Conservation (phyloP, 1,140 invertebrate species). For the Trigoniulus corallinus region DNA sequence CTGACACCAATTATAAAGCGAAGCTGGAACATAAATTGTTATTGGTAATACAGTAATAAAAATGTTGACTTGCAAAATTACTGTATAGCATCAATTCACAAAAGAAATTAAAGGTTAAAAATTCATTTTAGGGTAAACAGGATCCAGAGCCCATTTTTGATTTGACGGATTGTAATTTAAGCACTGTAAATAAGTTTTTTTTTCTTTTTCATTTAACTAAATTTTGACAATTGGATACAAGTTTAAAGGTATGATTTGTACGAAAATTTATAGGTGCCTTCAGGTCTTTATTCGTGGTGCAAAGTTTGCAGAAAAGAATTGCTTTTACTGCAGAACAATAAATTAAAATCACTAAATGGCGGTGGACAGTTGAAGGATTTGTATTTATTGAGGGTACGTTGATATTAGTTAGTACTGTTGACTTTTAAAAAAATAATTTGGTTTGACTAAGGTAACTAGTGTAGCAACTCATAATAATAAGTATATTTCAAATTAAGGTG, state of each 20-base stretch:
- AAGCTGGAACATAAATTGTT: slow-evolving; percentile 3
- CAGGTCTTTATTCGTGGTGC: slow-evolving; percentile 54
- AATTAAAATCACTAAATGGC: slow-evolving; percentile 42
- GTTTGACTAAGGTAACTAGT: too few species aligned
- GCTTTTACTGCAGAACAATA: slow-evolving; percentile 42
- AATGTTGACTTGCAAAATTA: neutral
- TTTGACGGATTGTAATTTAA: slow-evolving; percentile 49
- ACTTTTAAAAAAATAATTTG: too few species aligned
- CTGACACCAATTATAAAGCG: neutral
- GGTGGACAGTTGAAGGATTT: slow-evolving; percentile 52
- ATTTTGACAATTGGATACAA: too few species aligned
- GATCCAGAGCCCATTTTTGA: slow-evolving; percentile 56
- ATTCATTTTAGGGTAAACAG: slow-evolving; percentile 40
- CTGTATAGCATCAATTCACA: too few species aligned
- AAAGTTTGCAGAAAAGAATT: slow-evolving; percentile 56
- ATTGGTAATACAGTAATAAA: neutral
- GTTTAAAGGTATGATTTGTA: too few species aligned
- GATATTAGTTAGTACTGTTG: slow-evolving; percentile 10
- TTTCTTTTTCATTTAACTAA: slow-evolving; percentile 5
- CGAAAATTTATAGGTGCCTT: slow-evolving; percentile 38
- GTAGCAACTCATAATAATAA: too few species aligned
- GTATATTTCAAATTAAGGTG: slow-evolving; percentile 23
- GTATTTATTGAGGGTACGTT: slow-evolving; percentile 31
- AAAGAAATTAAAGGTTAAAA: slow-evolving; percentile 4
- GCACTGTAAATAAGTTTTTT: slow-evolving; percentile 21